Percentiles rank a stretch among this genome's conserved stretches.
These are phyloP conservation scores for Cetoscarus ocellatus DNA, from an alignment of 2,797 vertebrate genomes.

Conservation along the genomic window DNA sequence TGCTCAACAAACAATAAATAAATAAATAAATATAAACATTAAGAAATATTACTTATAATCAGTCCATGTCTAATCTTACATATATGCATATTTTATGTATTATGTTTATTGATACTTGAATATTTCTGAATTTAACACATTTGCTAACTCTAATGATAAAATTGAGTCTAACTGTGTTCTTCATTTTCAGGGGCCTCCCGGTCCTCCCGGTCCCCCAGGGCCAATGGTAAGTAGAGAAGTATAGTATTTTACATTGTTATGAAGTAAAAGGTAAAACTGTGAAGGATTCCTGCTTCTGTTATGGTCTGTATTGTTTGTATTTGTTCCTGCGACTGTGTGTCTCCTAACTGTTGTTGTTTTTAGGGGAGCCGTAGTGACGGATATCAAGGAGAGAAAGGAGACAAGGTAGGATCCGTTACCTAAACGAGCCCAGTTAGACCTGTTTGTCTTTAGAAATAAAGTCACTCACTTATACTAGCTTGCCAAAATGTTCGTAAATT, in stretches of 20 bases:
- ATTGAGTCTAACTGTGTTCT: constrained; percentile 13
- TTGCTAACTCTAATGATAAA: neutral
- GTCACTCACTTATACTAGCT: neutral
- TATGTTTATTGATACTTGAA: no score
- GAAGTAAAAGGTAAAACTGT: neutral
- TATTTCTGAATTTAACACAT: no score
- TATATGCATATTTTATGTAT: no score
- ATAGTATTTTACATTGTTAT: neutral
- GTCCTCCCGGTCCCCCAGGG: constrained; percentile 88
- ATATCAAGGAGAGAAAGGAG: constrained; percentile 93
- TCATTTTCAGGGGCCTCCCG: constrained; percentile 85
- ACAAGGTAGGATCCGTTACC: constrained; percentile 86
- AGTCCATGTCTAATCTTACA: no score
- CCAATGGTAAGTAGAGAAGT: constrained; percentile 84
- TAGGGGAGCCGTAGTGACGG: constrained; percentile 92
- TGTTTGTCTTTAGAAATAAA: neutral
- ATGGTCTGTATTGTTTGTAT: neutral
- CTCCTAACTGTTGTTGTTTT: constrained; percentile 60
- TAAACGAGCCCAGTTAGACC: neutral
- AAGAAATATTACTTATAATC: no score
- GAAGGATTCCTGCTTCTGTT: neutral
- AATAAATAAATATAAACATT: no score
- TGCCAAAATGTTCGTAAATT: neutral
- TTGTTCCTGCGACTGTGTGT: neutral
- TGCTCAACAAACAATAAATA: no score